phyloP scores from a whole-genome alignment of 2,888 invertebrate genomes.

The Escarpia spicata region DNA sequence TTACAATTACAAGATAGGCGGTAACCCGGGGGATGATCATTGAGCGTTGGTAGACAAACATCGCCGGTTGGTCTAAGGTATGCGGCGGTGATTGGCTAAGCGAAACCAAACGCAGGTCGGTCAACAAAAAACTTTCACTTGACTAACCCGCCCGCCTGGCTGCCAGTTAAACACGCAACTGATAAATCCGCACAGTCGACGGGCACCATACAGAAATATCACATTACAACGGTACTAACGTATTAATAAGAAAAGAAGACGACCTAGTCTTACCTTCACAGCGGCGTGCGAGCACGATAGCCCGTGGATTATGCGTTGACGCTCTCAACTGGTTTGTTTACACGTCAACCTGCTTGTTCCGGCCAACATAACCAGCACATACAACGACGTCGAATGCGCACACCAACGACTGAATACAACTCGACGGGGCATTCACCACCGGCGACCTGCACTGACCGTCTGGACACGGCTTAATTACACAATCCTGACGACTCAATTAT shows the following conservation, averaged over 20 bases:
- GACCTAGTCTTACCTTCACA: background rate
- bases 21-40: background rate
- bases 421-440: background rate
- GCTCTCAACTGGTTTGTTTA: background rate
- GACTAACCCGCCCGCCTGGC: background rate
- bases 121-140: background rate
- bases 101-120: background rate
- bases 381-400: background rate
- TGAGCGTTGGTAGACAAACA: background rate
- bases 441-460: constrained; percentile 4
- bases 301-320: background rate
- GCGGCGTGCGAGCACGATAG: background rate
- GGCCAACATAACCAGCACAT: background rate
- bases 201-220: background rate
- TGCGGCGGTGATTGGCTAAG: background rate
- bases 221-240: background rate
- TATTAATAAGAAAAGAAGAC: background rate
- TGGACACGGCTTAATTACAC: background rate
- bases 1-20: background rate
- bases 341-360: background rate
- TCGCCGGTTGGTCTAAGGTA: background rate
- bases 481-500: background rate
- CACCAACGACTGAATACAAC: background rate
- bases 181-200: background rate
- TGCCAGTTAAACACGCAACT: background rate